Evolutionary conservation across 2,797 vertebrate genomes (phyloP).

Genomic region (Tiaroga cobitis): DNA sequence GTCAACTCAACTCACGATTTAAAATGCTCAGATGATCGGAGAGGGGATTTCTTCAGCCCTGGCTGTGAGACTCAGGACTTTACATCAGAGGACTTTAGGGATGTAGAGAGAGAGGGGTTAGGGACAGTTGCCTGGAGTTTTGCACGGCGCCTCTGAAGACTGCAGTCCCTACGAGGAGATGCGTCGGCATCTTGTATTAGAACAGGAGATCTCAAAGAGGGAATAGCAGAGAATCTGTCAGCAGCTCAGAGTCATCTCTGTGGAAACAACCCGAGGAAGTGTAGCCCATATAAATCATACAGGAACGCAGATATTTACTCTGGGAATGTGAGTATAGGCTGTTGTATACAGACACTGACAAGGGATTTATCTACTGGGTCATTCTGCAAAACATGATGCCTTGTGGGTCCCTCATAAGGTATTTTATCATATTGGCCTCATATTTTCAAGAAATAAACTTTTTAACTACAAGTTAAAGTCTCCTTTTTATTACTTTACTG

Average conservation of each 20-base stretch:
- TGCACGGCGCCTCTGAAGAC: slow-evolving; percentile 15
- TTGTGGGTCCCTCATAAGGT: neutral
- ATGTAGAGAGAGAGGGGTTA: neutral
- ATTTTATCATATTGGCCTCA: neutral
- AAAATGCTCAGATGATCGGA: slow-evolving; percentile 14
- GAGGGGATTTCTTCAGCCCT: neutral
- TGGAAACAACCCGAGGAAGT: slow-evolving; percentile 11
- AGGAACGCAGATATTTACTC: neutral
- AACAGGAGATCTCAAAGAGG: slow-evolving; percentile 38
- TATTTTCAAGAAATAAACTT: neutral
- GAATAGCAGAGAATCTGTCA: slow-evolving; percentile 8
- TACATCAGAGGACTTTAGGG: slow-evolving; percentile 1
- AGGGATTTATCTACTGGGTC: neutral
- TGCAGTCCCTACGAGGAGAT: neutral
- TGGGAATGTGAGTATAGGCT: neutral
- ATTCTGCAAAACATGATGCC: neutral
- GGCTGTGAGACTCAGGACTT: neutral
- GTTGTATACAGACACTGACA: neutral
- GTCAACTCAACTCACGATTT: slow-evolving; percentile 17
- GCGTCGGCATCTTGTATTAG: neutral
- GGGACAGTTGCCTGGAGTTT: slow-evolving; percentile 22
- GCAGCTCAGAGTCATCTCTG: slow-evolving; percentile 22
- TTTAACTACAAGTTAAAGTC: neutral
- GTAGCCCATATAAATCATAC: neutral
- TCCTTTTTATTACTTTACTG: neutral